Conservation (phyloP, 2,888 invertebrate species). For the Oasisia sp. region DNA sequence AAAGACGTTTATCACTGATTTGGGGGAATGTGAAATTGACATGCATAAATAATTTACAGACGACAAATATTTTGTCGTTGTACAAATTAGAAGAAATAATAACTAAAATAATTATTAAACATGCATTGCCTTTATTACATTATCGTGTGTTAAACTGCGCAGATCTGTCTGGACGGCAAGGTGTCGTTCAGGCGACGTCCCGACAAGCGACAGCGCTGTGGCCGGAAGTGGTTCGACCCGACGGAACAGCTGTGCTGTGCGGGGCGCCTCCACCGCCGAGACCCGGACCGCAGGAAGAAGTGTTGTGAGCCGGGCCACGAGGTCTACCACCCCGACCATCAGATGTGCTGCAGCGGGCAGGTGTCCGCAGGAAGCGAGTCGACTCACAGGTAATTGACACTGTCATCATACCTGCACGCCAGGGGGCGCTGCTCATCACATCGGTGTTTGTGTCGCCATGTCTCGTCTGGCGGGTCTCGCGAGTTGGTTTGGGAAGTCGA, state of each 20-base stretch:
- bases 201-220: background rate
- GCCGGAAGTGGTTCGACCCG: background rate
- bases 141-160: background rate
- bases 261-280: background rate
- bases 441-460: too few species aligned
- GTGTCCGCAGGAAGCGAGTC: background rate
- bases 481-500: too few species aligned
- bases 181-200: background rate
- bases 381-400: background rate
- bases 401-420: background rate
- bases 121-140: background rate
- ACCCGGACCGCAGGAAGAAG: background rate
- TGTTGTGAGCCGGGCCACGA: background rate
- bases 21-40: background rate
- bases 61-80: too few species aligned
- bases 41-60: too few species aligned
- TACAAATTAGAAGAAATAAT: too few species aligned
- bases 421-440: too few species aligned
- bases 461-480: too few species aligned
- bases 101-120: too few species aligned
- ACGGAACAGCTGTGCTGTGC: background rate
- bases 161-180: background rate
- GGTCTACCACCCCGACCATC: background rate
- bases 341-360: background rate
- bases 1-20: background rate